Conservation (phyloP, 2,113 vertebrate species). For the Potamarius usumacintae region DNA sequence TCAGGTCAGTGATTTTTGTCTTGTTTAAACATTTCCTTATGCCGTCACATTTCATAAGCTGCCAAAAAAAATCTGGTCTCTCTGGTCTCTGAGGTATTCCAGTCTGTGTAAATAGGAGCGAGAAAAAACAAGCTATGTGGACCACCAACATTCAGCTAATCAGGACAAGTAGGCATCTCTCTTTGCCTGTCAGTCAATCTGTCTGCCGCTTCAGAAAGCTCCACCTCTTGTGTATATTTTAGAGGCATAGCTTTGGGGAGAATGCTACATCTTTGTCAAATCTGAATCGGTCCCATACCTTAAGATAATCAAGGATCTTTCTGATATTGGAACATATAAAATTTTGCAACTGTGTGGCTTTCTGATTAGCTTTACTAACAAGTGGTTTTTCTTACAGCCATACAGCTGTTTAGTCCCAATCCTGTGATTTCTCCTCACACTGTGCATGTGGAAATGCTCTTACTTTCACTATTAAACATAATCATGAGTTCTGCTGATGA, state of each 20-base stretch:
- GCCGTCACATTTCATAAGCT: neutral
- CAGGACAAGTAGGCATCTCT: neutral
- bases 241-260: neutral
- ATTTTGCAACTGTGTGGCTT: neutral
- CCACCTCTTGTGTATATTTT: neutral
- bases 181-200: neutral
- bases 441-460: no score
- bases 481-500: no score
- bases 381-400: no score
- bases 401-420: no score
- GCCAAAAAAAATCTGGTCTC: neutral
- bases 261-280: neutral
- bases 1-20: neutral
- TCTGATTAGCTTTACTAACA: no score
- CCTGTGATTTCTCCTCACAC: no score
- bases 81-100: neutral
- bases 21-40: neutral
- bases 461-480: no score
- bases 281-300: neutral
- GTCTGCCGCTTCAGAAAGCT: neutral
- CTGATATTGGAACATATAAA: neutral
- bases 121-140: neutral
- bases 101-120: neutral
- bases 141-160: neutral
- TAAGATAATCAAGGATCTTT: neutral